phyloP scores from a whole-genome alignment of 2,113 vertebrate genomes.

The Cettia cetti region DNA sequence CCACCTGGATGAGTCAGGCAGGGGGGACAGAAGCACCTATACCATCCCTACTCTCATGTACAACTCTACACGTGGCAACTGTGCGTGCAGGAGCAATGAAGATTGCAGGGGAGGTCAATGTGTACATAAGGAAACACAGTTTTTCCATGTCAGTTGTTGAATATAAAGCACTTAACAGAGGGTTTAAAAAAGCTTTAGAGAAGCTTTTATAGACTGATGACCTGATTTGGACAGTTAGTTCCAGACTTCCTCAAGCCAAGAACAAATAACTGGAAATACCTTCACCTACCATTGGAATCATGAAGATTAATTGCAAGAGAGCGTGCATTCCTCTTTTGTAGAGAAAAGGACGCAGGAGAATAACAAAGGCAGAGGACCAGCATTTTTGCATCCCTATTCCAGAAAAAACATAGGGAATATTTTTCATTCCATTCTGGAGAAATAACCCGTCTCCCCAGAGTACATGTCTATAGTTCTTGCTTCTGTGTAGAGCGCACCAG shows the following conservation, averaged over 20 bases:
- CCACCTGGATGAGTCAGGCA: accelerated
- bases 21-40: background rate
- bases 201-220: background rate
- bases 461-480: background rate
- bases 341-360: background rate
- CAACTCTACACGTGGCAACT: background rate
- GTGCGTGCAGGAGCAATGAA: background rate
- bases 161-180: background rate
- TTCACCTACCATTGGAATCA: background rate
- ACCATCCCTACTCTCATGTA: background rate
- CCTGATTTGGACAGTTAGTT: slow-evolving; percentile 22
- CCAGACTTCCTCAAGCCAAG: background rate
- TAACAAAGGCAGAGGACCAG: background rate
- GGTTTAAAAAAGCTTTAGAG: background rate
- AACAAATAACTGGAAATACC: background rate
- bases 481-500: background rate
- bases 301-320: background rate
- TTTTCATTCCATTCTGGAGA: background rate
- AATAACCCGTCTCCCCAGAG: background rate
- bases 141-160: background rate
- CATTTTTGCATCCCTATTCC: background rate
- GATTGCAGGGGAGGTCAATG: background rate
- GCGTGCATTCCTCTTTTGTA: background rate
- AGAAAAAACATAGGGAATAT: background rate
- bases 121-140: background rate